phyloP scores from a whole-genome alignment of 2,888 invertebrate genomes.

The Cerastis leucographa region DNA sequence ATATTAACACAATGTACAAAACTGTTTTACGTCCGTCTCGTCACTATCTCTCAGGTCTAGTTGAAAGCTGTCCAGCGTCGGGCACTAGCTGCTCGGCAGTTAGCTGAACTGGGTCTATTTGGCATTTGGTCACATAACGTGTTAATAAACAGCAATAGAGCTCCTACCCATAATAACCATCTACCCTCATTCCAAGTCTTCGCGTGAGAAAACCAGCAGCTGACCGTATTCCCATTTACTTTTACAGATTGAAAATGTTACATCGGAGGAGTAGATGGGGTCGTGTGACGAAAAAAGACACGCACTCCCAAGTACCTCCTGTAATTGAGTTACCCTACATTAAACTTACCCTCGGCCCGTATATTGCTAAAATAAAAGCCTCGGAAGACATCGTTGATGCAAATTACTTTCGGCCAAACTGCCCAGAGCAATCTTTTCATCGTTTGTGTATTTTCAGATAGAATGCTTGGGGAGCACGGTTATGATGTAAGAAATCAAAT shows the following conservation, averaged over 20 bases:
- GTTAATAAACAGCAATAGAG: constrained; percentile 48
- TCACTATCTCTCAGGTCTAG: no score
- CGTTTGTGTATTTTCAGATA: constrained; percentile 51
- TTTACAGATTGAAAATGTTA: constrained; percentile 64
- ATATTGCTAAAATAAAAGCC: constrained; percentile 84
- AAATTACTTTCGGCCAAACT: constrained; percentile 59
- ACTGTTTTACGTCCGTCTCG: no score
- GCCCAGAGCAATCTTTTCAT: constrained; percentile 57
- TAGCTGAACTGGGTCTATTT: no score
- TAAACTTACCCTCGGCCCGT: constrained; percentile 82
- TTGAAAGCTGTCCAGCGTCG: no score
- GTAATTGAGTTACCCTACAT: constrained; percentile 86
- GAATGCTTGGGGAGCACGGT: constrained; percentile 14
- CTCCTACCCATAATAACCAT: constrained; percentile 45
- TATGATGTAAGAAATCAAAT: constrained; percentile 49
- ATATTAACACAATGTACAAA: no score
- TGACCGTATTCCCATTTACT: constrained; percentile 53
- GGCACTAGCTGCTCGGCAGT: no score
- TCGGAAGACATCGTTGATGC: constrained; percentile 66
- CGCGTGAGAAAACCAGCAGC: constrained; percentile 57
- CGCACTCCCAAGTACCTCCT: constrained; percentile 73
- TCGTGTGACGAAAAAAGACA: constrained; percentile 60
- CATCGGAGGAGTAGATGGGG: constrained; percentile 55
- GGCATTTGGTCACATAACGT: no score
- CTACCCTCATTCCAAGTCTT: constrained; percentile 39